Percentiles rank a stretch among this genome's conserved stretches.
phyloP scores from a whole-genome alignment of 2,113 vertebrate genomes.

The Saiga tatarica region DNA sequence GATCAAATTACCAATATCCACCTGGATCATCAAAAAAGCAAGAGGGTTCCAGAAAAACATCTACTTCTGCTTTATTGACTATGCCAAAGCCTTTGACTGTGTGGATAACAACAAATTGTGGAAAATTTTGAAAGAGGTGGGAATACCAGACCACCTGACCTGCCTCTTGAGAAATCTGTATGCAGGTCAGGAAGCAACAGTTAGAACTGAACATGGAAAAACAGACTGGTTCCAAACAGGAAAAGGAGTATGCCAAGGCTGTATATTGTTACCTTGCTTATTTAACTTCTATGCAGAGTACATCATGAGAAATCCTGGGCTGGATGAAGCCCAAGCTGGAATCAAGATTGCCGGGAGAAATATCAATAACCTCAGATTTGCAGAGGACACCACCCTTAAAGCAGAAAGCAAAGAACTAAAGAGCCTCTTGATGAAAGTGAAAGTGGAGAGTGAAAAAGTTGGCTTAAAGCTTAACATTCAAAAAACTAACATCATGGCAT shows the following conservation, averaged over 20 bases:
- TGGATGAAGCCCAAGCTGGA: not conserved
- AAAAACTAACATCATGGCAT: not conserved
- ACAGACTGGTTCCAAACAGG: not conserved
- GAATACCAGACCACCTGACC: not conserved
- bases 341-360: not conserved
- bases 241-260: rapidly evolving
- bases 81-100: not conserved
- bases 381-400: not conserved
- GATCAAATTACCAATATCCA: not conserved
- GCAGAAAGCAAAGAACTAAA: not conserved
- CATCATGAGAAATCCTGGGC: not conserved
- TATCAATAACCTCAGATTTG: not conserved
- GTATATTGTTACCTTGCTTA: not conserved
- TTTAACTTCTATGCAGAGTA: not conserved
- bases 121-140: not conserved
- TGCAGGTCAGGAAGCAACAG: not conserved
- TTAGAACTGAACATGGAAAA: not conserved
- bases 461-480: not conserved
- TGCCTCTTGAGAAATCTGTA: not conserved
- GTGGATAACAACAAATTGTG: not conserved
- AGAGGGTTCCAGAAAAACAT: not conserved
- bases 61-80: not conserved
- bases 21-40: not conserved
- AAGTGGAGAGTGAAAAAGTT: not conserved
- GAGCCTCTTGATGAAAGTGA: not conserved